Percentiles rank a stretch among this genome's conserved stretches.
Evolutionary conservation across 2,113 vertebrate genomes (phyloP).

Genomic region (Morone chrysops): DNA sequence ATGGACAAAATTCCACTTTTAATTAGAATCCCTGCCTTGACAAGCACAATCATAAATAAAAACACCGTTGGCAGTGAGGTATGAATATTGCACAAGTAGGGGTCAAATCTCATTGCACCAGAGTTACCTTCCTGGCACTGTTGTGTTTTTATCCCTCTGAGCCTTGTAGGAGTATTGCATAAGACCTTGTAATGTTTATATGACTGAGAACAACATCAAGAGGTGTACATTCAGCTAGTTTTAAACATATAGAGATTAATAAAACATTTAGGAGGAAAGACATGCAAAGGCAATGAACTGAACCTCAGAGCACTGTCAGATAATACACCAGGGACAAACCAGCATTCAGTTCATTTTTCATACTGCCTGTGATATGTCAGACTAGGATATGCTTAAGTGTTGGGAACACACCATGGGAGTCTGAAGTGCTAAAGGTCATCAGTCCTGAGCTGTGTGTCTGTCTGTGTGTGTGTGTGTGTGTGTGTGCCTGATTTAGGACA

Average conservation of each 20-base stretch:
- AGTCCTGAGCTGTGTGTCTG: constrained; percentile 40
- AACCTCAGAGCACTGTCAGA: neutral
- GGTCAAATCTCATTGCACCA: constrained; percentile 60
- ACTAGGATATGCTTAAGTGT: constrained; percentile 31
- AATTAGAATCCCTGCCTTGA: constrained; percentile 39
- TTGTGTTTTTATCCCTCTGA: constrained; percentile 46
- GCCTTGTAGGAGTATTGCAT: constrained; percentile 46
- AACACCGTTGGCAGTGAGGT: constrained; percentile 26
- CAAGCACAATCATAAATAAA: constrained; percentile 30
- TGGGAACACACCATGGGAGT: constrained; percentile 61
- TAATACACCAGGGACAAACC: constrained; percentile 8
- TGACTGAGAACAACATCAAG: constrained; percentile 30
- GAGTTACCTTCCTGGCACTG: constrained; percentile 56
- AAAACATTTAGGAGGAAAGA: neutral
- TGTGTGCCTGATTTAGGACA: constrained; percentile 40
- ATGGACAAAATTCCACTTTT: neutral
- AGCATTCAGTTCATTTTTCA: constrained; percentile 14
- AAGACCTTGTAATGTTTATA: constrained; percentile 49
- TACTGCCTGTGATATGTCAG: constrained; percentile 30
- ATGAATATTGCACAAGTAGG: constrained; percentile 63
- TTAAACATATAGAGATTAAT: neutral
- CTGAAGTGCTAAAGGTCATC: constrained; percentile 64
- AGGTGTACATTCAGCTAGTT: constrained; percentile 10
- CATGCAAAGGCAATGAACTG: neutral
- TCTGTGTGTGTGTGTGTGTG: constrained; percentile 13